phyloP scores from a whole-genome alignment of 2,113 vertebrate species.

The Mohoua ochrocephala region DNA sequence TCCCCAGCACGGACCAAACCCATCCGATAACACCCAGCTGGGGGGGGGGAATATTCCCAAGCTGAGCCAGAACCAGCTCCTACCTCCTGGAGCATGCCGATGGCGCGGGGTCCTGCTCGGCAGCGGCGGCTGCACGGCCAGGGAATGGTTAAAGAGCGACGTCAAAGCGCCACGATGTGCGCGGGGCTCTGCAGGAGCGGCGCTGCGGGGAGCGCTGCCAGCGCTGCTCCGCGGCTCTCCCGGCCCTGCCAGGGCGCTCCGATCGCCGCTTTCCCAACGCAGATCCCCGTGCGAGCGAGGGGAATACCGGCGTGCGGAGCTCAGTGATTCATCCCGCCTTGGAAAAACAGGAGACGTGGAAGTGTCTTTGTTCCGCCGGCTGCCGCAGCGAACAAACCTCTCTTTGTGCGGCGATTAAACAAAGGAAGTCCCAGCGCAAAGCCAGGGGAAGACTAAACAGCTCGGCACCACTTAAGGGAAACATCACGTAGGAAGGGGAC shows the following conservation, averaged over 20 bases:
- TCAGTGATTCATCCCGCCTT: conserved; percentile 27
- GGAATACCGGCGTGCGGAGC: neutral
- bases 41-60: neutral
- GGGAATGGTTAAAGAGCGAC: neutral
- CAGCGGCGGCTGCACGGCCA: neutral
- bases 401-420: conserved; percentile 70
- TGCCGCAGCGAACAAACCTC: conserved; percentile 40
- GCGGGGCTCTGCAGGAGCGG: neutral
- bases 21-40: neutral
- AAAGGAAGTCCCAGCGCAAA: conserved; percentile 70
- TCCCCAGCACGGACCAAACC: neutral
- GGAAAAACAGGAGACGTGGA: conserved; percentile 46
- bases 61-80: neutral
- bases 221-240: neutral
- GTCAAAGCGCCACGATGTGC: neutral
- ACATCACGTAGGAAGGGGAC: conserved; percentile 55
- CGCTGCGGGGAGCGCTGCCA: neutral
- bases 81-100: neutral
- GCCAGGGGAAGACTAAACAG: conserved; percentile 71
- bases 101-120: neutral
- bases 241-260: neutral
- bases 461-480: conserved; percentile 67
- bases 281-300: neutral
- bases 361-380: conserved; percentile 60
- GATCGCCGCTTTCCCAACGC: neutral